Base-by-base conservation (phyloP, 2,888 invertebrate species). In the Mystacides longicornis region DNA sequence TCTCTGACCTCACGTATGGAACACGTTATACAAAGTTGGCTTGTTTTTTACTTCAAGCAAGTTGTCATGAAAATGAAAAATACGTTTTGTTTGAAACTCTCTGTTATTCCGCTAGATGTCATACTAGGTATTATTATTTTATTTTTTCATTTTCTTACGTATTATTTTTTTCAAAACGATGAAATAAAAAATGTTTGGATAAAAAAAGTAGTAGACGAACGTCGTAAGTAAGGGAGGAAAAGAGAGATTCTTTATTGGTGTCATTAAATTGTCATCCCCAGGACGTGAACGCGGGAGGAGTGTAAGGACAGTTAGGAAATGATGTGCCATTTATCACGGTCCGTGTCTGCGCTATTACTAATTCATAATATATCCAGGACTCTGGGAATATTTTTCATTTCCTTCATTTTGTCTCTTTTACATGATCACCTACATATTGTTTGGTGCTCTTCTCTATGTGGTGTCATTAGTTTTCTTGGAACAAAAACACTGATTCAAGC, bases 201-300 rank as follows among this genome's bases (percentile, higher is more conserved):
- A 37, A 37, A 37, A 27, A 5, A 11, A 11, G 27, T 27, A 7
- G 37, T n/a, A n/a, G n/a, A n/a, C n/a, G n/a, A n/a, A n/a, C n/a
- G n/a, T n/a, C n/a, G n/a, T n/a, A n/a, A n/a, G 14, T 37, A 37
- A n/a, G n/a, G 14, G 37, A 14, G 16, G 16, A 37, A 16, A 37
- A 37, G 37, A 14, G 37, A 37, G 37, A 37, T 57, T 53, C 52
- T 61, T 61, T 61, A 61, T 61, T 47, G 57, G 52, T 43, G 57
- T 56, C 57, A 56, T 61, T 59, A 59, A 59, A 57, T 55, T 57
- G 55, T 58, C 61, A 59, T 61, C 61, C 53, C 52, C 58, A 57
- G 58, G 55, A 52, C 52, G 31, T 51, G 46, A 46, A 23, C 55
- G n/a, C n/a, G 50, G 55, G 45, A 49, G 49, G 49, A 52, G 37